Base-by-base conservation (phyloP, 1,140 invertebrate genomes). In the Vanessa atalanta region DNA sequence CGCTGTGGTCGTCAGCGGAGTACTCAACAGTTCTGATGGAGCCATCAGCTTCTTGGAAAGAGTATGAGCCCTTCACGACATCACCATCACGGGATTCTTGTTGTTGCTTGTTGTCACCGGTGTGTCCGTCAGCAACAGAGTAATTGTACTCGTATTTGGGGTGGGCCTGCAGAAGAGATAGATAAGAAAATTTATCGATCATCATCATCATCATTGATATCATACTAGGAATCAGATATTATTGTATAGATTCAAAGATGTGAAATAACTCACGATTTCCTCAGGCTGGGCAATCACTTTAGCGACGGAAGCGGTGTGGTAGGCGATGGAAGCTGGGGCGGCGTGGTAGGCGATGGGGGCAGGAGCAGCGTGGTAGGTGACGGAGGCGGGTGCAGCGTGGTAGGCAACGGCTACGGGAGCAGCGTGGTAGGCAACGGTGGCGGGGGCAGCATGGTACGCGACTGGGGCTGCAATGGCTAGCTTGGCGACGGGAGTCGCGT, bases 21-120 rank as follows among this genome's bases (percentile, higher is more conserved):
- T 75, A 78, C 43, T 78, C 67, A 26, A 94, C 94, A 69, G 91
- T 93, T 76, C 94, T 86, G 85, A 94, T 85, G 73, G 94, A 94
- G 55, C 94, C 94, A 76, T 94, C 94, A 23, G 94, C 90, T 79
- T 94, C 93, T 60, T 93, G 88, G 76, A 94, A 83, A 37, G 93
- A 93, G 89, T 95, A 95, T n/a, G 89, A 88, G 80, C 94, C 94
- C 84, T 94, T 92, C 67, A 94, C 92, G n/a, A 89, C 88, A 76
- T 93, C 93, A 69, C 37, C 37, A 43, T 43, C 37, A 43, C 37
- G 37, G 37, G 8, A 6, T 9, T 43, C 37, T 8, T 43, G 37
- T 8, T 43, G 37, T 43, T 43, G 37, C 37, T 43, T 43, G 37
- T 43, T 43, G 37, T 43, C 37, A 43, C 37, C 37, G 8, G 37